These are phyloP conservation scores for Mirounga angustirostris DNA, from an alignment of 2,113 vertebrate species.

Conservation along the genomic window DNA sequence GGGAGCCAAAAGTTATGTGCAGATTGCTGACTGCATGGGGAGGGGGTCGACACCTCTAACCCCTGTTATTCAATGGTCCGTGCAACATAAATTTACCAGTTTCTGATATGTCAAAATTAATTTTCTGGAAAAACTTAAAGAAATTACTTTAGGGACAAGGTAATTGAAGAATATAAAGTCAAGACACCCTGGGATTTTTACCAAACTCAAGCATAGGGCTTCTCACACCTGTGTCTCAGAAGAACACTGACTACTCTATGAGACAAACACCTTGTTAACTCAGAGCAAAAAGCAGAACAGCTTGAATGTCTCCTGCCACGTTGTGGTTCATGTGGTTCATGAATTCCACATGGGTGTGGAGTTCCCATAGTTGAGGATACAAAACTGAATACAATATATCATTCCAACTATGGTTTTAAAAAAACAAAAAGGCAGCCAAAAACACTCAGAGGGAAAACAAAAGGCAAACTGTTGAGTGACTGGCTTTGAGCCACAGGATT, in stretches of 20 bases:
- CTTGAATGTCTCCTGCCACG: neutral
- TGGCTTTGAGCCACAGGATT: neutral
- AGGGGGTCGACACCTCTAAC: neutral
- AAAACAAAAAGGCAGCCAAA: slow-evolving; percentile 13
- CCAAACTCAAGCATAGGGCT: neutral
- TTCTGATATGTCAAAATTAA: slow-evolving; percentile 30
- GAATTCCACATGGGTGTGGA: neutral
- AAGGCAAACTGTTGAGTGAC: neutral
- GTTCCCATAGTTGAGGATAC: neutral
- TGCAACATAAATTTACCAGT: neutral
- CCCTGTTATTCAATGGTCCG: neutral
- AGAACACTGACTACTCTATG: neutral
- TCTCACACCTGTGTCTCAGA: neutral
- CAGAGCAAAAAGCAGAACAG: neutral
- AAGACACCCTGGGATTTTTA: neutral
- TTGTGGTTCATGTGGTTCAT: neutral
- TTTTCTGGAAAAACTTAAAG: slow-evolving; percentile 44
- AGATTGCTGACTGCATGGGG: neutral
- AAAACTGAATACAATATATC: neutral
- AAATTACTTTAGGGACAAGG: neutral
- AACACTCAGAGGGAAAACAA: neutral
- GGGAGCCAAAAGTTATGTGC: neutral
- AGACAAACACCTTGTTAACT: neutral
- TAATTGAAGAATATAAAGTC: neutral
- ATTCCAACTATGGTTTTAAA: slow-evolving; percentile 21